Evolutionary conservation across 1,140 invertebrate genomes (phyloP).

Genomic region (Theocolax elegans): DNA sequence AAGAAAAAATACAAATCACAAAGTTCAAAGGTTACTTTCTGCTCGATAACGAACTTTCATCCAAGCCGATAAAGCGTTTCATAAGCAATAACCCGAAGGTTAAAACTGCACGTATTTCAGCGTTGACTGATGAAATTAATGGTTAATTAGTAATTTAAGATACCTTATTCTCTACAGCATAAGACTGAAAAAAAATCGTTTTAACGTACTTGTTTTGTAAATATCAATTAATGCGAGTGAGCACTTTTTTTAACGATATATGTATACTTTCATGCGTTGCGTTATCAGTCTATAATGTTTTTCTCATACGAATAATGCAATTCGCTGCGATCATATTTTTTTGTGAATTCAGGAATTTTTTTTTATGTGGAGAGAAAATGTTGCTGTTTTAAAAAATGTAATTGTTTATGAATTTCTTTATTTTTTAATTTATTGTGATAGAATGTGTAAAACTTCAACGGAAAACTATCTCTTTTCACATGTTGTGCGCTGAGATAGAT

Average conservation of each 20-base stretch:
- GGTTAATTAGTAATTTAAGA: constrained; percentile 40
- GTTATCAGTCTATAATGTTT: constrained; percentile 28
- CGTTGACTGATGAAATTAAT: constrained; percentile 43
- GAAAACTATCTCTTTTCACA: constrained; percentile 16
- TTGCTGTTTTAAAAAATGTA: background rate
- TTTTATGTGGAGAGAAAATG: background rate
- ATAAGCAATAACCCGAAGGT: constrained; percentile 33
- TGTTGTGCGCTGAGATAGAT: constrained; percentile 17
- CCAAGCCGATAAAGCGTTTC: constrained; percentile 32
- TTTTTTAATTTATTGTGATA: constrained; percentile 25
- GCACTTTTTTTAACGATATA: constrained; percentile 39
- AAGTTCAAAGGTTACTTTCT: constrained; percentile 21
- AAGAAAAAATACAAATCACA: background rate
- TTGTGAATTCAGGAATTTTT: constrained; percentile 11
- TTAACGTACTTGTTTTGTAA: constrained; percentile 59
- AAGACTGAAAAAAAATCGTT: constrained; percentile 63
- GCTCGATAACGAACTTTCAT: constrained; percentile 21
- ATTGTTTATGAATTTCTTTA: constrained; percentile 19
- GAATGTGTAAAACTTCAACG: constrained; percentile 4
- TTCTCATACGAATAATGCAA: constrained; percentile 1
- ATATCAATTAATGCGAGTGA: constrained; percentile 48
- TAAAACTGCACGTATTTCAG: constrained; percentile 41
- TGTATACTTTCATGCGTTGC: constrained; percentile 42
- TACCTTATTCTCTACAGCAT: constrained; percentile 48
- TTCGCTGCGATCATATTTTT: constrained; percentile 7